Evolutionary conservation across 2,888 invertebrate species (phyloP).

Genomic region (Torymus aiolomorphi): DNA sequence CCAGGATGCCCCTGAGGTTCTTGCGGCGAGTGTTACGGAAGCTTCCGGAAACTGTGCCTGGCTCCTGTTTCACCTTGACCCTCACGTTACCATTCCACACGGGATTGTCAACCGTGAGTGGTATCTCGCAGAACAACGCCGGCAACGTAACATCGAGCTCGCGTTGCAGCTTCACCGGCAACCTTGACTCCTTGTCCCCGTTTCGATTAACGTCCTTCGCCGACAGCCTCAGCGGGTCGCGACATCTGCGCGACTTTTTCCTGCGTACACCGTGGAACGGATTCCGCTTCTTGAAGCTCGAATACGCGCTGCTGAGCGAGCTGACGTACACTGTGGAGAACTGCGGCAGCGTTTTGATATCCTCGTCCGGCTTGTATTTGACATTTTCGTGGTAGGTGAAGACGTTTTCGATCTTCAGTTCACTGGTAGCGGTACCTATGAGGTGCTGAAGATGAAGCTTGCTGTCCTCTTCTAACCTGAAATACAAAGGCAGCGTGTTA

Average conservation of each 20-base stretch:
- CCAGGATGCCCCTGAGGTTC: background rate
- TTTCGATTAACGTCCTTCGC: background rate
- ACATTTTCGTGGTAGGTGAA: too few relatives aligned
- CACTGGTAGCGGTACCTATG: background rate
- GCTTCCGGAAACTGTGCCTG: background rate
- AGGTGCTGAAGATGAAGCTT: background rate
- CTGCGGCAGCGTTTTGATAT: background rate
- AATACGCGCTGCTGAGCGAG: background rate
- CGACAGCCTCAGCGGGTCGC: slow-evolving; percentile 15
- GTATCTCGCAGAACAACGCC: slow-evolving; percentile 30
- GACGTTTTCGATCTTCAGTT: too few relatives aligned
- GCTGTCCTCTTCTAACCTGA: slow-evolving; percentile 47
- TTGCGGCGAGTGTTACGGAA: background rate
- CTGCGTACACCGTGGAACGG: slow-evolving; percentile 21
- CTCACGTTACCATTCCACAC: background rate
- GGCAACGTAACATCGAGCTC: slow-evolving; percentile 13
- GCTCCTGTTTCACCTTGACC: slow-evolving; percentile 23
- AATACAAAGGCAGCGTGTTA: slow-evolving; percentile 30
- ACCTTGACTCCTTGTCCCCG: background rate
- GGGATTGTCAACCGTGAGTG: background rate
- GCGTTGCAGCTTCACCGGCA: background rate
- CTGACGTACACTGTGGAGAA: slow-evolving; percentile 23
- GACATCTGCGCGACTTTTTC: background rate
- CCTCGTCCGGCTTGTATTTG: background rate
- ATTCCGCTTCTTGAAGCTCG: slow-evolving; percentile 15